phyloP scores from a whole-genome alignment of 2,797 vertebrate genomes.

The Sebastes diploproa region DNA sequence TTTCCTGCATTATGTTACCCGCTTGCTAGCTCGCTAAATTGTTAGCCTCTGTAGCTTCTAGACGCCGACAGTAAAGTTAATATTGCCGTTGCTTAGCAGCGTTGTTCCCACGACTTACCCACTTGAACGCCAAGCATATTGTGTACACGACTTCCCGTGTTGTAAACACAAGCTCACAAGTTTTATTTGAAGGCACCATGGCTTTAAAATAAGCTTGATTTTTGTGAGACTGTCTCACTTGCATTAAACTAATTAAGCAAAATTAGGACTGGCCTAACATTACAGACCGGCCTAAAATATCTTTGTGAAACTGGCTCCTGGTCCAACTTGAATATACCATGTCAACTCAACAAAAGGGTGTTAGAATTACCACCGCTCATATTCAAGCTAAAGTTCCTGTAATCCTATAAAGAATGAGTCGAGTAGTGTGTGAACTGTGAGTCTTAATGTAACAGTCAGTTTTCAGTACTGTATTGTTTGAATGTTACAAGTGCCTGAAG shows the following conservation, averaged over 20 bases:
- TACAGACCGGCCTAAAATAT: not conserved
- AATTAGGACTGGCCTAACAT: not conserved
- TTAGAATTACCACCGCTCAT: conserved; percentile 31
- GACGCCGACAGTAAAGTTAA: too few species aligned
- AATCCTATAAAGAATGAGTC: conserved; percentile 46
- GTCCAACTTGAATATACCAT: conserved; percentile 4
- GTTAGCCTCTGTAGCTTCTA: not conserved
- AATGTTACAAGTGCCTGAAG: conserved; percentile 85
- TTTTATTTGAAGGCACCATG: too few species aligned
- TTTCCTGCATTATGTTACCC: too few species aligned
- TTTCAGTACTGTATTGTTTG: conserved; percentile 74
- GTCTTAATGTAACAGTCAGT: conserved; percentile 58
- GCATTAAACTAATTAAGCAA: not conserved
- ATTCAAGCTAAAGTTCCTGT: conserved; percentile 43
- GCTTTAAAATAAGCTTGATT: not conserved
- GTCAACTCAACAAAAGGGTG: conserved; percentile 1
- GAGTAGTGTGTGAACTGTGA: conserved; percentile 46
- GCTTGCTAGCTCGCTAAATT: not conserved
- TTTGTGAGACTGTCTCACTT: not conserved
- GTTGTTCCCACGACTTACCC: too few species aligned
- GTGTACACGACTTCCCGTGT: too few species aligned
- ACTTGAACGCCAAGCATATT: too few species aligned
- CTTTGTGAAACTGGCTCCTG: conserved; percentile 17
- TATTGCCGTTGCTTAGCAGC: too few species aligned
- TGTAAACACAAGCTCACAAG: too few species aligned